Base-by-base conservation (phyloP, 1,140 invertebrate genomes). In the Palaemon carinicauda region DNA sequence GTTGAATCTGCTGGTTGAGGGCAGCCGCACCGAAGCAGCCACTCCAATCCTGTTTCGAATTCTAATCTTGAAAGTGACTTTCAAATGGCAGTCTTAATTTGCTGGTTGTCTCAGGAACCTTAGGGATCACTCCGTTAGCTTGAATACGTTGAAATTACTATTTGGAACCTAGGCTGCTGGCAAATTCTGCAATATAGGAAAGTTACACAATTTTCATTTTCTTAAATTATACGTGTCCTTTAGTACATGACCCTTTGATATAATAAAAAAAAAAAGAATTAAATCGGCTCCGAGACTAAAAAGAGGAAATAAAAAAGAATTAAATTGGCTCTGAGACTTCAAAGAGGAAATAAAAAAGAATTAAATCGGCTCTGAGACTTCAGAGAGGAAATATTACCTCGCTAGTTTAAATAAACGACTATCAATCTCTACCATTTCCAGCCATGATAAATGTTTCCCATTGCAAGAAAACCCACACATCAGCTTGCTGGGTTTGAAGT, bases 1-100 rank as follows among this genome's bases (percentile, higher is more conserved):
- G 73, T 75, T 51, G 17, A 19, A 21, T 41, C 73, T 41, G 73
- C 73, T 75, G 73, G 73, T 75, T 75, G 73, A 33, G 73, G 33
- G 29, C 12, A 75, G 41, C 15, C 29, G 73, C 73, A 27, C 27
- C 17, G n/a, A 75, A 33, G 73, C 73, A 69, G 15, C 73, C 73
- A 75, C 31, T 41, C 41, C 73, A n/a, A 21, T 69, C 29, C 29
- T 3, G 24, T 69, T 69, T 69, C 29, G 24, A 27, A 27, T 69
- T 69, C 65, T n/a, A 27, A 27, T 27, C 29, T 69, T 69, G 15
- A 27, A 69, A 69, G 15, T 69, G 41, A 41, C 41, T 41, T 41
- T 41, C 41, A 41, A 69, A 69, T 69, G 65, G 65, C 65, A 69
- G 65, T 69, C 29, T n/a, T 24, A 31, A 69, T 69, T 31, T 69